Evolutionary conservation across 2,888 invertebrate species (phyloP), one percentile per base, ranked within the genome.

Genomic region (Nymphalis polychloros): DNA sequence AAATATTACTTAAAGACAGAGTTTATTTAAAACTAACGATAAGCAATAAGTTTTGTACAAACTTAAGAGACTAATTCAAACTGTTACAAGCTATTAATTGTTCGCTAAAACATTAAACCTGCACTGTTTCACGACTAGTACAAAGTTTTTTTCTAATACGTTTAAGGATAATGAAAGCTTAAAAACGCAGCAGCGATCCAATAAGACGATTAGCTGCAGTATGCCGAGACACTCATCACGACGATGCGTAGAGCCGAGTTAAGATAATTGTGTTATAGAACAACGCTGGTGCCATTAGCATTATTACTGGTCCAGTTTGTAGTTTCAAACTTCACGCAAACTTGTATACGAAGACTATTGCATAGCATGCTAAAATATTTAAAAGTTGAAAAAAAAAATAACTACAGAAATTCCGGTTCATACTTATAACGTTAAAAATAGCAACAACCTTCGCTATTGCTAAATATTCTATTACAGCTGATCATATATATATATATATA

Each of bases 201-300:
- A 31, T 55, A 55, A 19, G 57, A 41, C 41, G 57, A 57, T 57
- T 57, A 41, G 57, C 57, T 41, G 19, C 57, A 57, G 35, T 35
- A 61, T 41, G 64, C 53, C 41, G 60, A 63, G 69, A 55, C 53
- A 66, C 59, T 66, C 59, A 66, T 69, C 69, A 57, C 19, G 52
- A 35, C 46, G 55, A 55, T 17, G 62, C 57, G 48, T 20, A n/a
- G 55, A 57, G 35, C 46, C 27, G 52, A 57, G 57, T 46, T 17
- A 20, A 59, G 64, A 57, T 73, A 76, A 76, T 72, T 60, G 69
- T 50, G 67, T 75, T 74, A 73, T 52, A 50, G 63, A 69, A 63
- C 70, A 70, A 69, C 72, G 71, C 67, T 67, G 46, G 61, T 31
- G 64, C 72, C 71, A 75, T 75, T 75, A 73, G 73, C 71, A 60